phyloP scores from a whole-genome alignment of 2,113 vertebrate genomes.

The Phalacrocorax pelagicus region DNA sequence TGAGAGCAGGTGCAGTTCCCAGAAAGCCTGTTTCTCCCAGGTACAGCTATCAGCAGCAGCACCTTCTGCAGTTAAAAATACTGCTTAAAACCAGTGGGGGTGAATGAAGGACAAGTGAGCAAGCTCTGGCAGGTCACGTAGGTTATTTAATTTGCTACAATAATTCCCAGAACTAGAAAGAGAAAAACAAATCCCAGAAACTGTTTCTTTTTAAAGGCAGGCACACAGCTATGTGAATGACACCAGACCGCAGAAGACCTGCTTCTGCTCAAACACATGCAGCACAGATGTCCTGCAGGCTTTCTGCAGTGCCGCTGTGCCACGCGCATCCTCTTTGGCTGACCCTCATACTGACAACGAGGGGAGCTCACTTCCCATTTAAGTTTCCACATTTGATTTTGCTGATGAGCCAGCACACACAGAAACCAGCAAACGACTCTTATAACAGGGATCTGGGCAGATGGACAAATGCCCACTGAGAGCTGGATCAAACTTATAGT shows the following conservation, averaged over 20 bases:
- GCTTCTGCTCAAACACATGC: not conserved
- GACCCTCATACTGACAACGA: not conserved
- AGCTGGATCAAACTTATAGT: not conserved
- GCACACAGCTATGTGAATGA: not conserved
- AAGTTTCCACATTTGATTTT: not conserved
- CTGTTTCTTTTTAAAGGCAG: not conserved
- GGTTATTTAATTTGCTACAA: not conserved
- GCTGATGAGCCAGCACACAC: not conserved
- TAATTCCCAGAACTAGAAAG: not conserved
- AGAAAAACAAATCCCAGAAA: not conserved
- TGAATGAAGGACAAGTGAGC: not conserved
- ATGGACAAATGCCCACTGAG: not conserved
- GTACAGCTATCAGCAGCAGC: not conserved
- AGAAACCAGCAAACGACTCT: not conserved
- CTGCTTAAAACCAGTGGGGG: not conserved
- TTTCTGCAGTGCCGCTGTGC: rapidly evolving
- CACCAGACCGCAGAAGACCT: not conserved
- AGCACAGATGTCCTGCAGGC: not conserved
- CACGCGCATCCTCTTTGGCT: rapidly evolving
- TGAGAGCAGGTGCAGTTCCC: not conserved
- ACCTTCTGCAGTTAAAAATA: not conserved
- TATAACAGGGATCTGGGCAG: not conserved
- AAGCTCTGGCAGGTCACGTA: not conserved
- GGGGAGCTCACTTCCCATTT: not conserved
- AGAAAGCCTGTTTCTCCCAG: not conserved